phyloP scores from a whole-genome alignment of 2,888 invertebrate species.

The Dolomedes plantarius region DNA sequence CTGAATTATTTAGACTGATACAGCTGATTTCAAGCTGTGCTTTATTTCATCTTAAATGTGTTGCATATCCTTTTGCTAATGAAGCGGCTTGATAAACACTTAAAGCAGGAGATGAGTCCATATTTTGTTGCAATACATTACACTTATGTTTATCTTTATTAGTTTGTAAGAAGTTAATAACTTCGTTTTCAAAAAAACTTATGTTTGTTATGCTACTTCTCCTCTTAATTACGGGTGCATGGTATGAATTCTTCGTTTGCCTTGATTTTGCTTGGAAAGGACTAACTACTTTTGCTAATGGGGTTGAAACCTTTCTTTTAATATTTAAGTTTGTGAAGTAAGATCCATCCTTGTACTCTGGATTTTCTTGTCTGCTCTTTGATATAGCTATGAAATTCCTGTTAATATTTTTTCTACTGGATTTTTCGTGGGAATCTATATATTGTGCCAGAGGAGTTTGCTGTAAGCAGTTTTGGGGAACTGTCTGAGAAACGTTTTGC shows the following conservation, averaged over 20 bases:
- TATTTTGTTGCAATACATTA: too few relatives aligned
- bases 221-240: not conserved
- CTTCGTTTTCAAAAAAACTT: too few relatives aligned
- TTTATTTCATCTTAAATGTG: too few relatives aligned
- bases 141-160: too few relatives aligned
- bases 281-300: not conserved
- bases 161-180: too few relatives aligned
- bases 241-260: not conserved
- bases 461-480: not conserved
- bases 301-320: constrained; percentile 17
- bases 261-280: not conserved
- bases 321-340: not conserved
- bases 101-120: constrained; percentile 26
- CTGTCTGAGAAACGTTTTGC: not conserved
- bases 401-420: not conserved
- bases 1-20: too few relatives aligned
- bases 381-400: not conserved
- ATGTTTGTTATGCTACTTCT: too few relatives aligned
- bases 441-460: constrained; percentile 32
- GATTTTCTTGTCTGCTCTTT: not conserved
- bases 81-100: constrained; percentile 35
- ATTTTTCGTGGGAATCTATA: not conserved
- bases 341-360: not conserved
- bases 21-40: too few relatives aligned
- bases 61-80: not conserved